A percentile compares a stretch with the other conserved stretches of the same genome.
These are phyloP conservation scores for Gryllus bimaculatus DNA, from an alignment of 1,140 invertebrate genomes.

Conservation along the genomic window DNA sequence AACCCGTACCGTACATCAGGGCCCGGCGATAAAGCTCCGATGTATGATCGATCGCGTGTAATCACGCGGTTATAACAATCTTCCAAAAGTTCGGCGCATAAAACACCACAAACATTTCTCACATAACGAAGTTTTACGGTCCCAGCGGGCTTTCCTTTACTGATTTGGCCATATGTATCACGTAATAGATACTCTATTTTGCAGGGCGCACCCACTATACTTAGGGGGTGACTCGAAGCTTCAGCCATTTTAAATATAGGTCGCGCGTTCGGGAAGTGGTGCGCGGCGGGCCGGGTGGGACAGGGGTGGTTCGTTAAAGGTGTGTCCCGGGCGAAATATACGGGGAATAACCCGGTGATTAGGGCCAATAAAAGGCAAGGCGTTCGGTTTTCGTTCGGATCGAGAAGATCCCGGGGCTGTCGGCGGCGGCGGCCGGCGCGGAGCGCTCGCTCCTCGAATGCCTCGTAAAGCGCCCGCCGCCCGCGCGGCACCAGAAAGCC, in stretches of 20 bases:
- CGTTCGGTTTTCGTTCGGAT: not conserved
- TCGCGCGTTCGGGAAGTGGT: too few species aligned
- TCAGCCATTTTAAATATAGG: too few species aligned
- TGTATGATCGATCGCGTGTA: not conserved
- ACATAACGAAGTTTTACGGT: not conserved
- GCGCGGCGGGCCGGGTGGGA: not conserved
- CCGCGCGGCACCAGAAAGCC: too few species aligned
- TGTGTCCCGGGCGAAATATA: not conserved
- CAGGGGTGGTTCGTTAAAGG: not conserved
- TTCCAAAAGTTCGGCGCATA: not conserved
- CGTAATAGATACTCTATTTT: conserved; percentile 5
- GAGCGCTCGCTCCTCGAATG: not conserved
- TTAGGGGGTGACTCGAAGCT: not conserved
- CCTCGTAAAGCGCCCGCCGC: not conserved
- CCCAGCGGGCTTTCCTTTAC: not conserved
- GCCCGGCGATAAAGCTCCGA: not conserved
- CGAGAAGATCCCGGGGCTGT: not conserved
- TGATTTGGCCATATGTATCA: not conserved
- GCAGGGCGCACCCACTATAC: not conserved
- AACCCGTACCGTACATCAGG: not conserved
- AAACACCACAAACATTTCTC: not conserved
- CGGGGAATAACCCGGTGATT: not conserved
- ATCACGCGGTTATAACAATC: not conserved
- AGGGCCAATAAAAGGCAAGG: not conserved
- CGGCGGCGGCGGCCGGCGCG: too few species aligned